Base-by-base conservation (phyloP, 2,113 vertebrate species). In the Trinectes maculatus region DNA sequence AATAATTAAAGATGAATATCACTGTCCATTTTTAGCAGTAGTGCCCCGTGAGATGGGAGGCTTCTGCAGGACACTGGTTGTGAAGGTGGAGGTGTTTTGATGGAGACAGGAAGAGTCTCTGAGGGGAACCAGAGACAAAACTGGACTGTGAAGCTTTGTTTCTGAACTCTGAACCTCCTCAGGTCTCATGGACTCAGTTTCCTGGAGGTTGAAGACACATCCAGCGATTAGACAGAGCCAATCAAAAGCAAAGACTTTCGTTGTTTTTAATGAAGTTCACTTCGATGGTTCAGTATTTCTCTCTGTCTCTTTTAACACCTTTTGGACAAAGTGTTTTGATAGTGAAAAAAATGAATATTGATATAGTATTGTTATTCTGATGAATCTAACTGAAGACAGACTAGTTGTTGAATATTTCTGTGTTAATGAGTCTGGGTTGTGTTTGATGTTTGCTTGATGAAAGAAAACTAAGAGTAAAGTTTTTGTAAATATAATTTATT, bases 401-500 rank as follows among this genome's bases (percentile, higher is more conserved):
- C 39, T 49, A 66, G 28, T 46, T 61, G 82, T 86, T 75, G 68
- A 63, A 55, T 78, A 65, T 74, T 67, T 80, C 19, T 11, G 74
- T 85, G 83, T 89, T 89, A 76, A 65, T 82, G 71, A 79, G 85
- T 87, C 82, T 40, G 79, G 82, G 68, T 82, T 73, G 79, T 89
- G 73, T 91, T 87, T 85, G 55, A 74, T 90, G 87, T 91, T 89
- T 79, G 77, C 81, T 88, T 83, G 77, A 82, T 83, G 83, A 78
- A 70, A 79, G 68, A 79, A 63, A 72, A 77, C 58, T 81, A 87
- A 86, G 65, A 49, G 47, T 48, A 54, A 89, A 75, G 25, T 60
- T 89, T 79, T 87, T 93, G 91, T 93, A 92, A 89, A 93, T 92
- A 92, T 90, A 90, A 92, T 90, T 92, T 92, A 91, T 93, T 93